Percentiles rank a stretch among this genome's conserved stretches.
Evolutionary conservation across 2,113 vertebrate genomes (phyloP).

Genomic region (Petaurus breviceps): DNA sequence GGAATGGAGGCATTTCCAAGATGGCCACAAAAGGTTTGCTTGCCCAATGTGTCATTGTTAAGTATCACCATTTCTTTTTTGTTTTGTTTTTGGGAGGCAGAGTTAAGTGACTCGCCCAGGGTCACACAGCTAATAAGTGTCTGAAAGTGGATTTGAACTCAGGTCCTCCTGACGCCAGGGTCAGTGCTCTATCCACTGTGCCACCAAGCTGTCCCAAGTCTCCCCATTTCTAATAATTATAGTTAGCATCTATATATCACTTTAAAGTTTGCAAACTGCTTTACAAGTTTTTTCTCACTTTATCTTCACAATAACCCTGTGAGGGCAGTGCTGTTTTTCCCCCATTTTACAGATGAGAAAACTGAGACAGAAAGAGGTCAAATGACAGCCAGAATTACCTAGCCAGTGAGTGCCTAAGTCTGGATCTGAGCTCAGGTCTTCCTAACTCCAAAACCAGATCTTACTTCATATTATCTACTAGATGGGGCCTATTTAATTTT

Average conservation of each 20-base stretch:
- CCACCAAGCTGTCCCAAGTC: too few species aligned
- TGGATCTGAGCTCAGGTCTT: not conserved
- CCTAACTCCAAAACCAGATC: not conserved
- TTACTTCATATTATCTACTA: not conserved
- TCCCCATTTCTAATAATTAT: not conserved
- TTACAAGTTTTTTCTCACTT: too few species aligned
- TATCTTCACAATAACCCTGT: not conserved
- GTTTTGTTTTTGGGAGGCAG: constrained; percentile 33
- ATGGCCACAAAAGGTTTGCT: not conserved
- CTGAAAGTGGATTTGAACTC: too few species aligned
- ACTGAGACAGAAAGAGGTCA: not conserved
- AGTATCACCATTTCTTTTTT: not conserved
- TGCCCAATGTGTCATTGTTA: not conserved
- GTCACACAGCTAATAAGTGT: too few species aligned
- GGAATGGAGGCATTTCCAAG: not conserved
- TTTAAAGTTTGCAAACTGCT: not conserved
- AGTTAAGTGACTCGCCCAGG: too few species aligned
- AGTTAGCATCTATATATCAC: not conserved
- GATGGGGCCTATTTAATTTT: not conserved
- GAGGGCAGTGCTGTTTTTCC: not conserved
- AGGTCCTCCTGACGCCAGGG: too few species aligned
- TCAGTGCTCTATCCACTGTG: too few species aligned
- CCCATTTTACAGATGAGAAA: not conserved
- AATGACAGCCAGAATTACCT: not conserved
- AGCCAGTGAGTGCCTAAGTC: not conserved